These are phyloP conservation scores for Heterodera carotae DNA, from an alignment of 1,140 invertebrate genomes.

Conservation along the genomic window DNA sequence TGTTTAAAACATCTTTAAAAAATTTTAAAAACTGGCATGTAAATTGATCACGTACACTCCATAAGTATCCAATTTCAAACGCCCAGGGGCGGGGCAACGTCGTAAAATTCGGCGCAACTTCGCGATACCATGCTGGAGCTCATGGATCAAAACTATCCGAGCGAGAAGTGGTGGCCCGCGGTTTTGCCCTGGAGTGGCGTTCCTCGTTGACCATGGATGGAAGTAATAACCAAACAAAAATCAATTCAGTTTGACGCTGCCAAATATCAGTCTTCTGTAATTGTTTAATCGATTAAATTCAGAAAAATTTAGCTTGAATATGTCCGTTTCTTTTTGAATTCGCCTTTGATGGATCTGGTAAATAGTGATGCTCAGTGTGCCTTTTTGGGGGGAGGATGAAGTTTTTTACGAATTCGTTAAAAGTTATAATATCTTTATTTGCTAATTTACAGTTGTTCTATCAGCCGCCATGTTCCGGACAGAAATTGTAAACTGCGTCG, in stretches of 20 bases:
- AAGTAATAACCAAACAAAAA: slow-evolving; percentile 13
- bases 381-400: no score
- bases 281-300: no score
- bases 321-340: slow-evolving; percentile 54
- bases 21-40: no score
- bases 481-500: slow-evolving; percentile 76
- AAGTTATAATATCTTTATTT: not conserved
- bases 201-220: slow-evolving; percentile 53
- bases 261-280: slow-evolving; percentile 12
- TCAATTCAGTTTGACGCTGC: slow-evolving; percentile 48
- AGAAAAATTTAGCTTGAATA: slow-evolving; percentile 40
- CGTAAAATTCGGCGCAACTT: slow-evolving; percentile 64
- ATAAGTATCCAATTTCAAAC: no score
- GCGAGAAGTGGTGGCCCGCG: slow-evolving; percentile 63
- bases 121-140: slow-evolving; percentile 53
- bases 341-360: slow-evolving; percentile 77
- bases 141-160: slow-evolving; percentile 60
- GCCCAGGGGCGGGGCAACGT: slow-evolving; percentile 64
- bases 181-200: slow-evolving; percentile 63
- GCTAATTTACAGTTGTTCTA: slow-evolving; percentile 75
- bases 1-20: no score
- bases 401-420: no score
- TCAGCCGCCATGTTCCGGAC: slow-evolving; percentile 77
- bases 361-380: no score
- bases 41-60: no score